Conservation (phyloP, 2,113 vertebrate species). For the Lathamus discolor region DNA sequence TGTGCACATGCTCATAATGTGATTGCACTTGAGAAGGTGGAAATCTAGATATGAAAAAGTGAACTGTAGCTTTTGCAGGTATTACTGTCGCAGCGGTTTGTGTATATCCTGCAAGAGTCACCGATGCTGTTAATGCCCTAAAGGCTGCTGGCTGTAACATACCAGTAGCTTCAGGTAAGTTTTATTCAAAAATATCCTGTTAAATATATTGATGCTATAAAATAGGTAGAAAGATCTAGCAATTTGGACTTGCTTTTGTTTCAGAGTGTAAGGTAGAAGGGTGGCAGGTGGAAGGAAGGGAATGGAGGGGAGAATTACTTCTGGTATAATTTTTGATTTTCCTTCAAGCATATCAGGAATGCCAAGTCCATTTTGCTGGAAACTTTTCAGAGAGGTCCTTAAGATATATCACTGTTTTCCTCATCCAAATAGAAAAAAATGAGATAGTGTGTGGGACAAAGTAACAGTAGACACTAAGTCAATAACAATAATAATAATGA, state of each 20-base stretch:
- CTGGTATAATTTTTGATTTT: background rate
- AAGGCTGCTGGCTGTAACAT: conserved; percentile 82
- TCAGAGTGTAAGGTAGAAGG: background rate
- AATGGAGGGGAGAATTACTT: background rate
- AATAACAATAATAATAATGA: background rate
- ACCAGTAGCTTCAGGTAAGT: conserved; percentile 90
- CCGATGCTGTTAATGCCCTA: conserved; percentile 81
- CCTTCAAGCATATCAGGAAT: background rate
- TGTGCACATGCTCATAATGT: rapidly evolving
- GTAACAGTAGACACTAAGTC: background rate
- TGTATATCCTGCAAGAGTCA: conserved; percentile 90
- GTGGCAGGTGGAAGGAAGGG: background rate
- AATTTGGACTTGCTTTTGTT: background rate
- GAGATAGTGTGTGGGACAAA: background rate
- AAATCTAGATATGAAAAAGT: background rate
- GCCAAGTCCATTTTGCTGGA: background rate
- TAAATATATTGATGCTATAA: background rate
- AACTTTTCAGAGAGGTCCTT: background rate
- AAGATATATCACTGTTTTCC: background rate
- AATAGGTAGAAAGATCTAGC: background rate
- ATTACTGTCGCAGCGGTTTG: conserved; percentile 88
- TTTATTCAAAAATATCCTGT: background rate
- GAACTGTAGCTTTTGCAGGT: conserved; percentile 70
- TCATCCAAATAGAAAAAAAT: background rate
- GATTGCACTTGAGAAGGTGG: background rate